Base-by-base conservation (phyloP, 1,140 invertebrate genomes). In the Pseudomyrmex flavicornis region DNA sequence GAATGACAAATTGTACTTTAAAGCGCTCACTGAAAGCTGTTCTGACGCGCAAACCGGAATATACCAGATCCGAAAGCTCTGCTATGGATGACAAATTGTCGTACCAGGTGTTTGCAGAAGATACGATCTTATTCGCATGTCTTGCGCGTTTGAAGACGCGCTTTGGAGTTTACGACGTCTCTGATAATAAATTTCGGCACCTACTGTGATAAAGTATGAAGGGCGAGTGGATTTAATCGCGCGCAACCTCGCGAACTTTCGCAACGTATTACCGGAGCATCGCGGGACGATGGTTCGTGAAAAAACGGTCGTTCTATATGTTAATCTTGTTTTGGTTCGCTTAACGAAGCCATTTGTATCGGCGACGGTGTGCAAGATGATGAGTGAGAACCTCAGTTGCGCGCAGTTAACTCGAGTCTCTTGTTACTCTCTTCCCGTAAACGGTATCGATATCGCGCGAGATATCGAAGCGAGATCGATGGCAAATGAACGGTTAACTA, bases 81-180 rank as follows among this genome's bases (percentile, higher is more conserved):
- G 88, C 84, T 87, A 87, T 89, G 85, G 88, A 90, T 88, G 89
- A 90, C 89, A 89, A 89, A 90, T 90, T 66, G 89, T 86, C 80
- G 88, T 87, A 88, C 80, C 89, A 88, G 89, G 82, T 89, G 87
- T 89, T 85, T 84, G 88, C 61, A 80, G 75, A 83, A 83, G 85
- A 62, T 82, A 69, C 88, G 79, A 89, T 90, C 88, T 88, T 85
- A 82, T 85, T 76, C 82, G 73, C 79, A 58, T 88, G 83, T 84
- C 61, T 56, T 44, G 74, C 22, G 65, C 83, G 52, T 75, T 69
- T 59, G 74, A 82, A 84, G 76, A 70, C 63, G 82, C 17, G 66
- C 80, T 83, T 35, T 82, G n/a, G 56, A 75, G 85, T 52, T 84
- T 75, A 84, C 74, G 85, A 80, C 80, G 82, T 84, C 62, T 66